phyloP scores from a whole-genome alignment of 2,888 invertebrate genomes.

The Argyra leucocephala region DNA sequence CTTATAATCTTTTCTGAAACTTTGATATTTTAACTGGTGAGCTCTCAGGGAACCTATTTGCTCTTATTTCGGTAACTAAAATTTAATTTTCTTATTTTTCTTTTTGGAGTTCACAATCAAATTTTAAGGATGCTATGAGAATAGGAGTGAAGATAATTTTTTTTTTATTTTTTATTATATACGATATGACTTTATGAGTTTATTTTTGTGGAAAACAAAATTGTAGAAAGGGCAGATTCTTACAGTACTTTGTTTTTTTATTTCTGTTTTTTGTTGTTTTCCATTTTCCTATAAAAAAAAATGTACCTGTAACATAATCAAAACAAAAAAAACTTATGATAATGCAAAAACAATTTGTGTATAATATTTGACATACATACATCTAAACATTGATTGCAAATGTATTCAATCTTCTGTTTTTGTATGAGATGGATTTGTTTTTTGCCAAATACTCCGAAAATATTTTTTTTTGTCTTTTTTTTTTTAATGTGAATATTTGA shows the following conservation, averaged over 20 bases:
- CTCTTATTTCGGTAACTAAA: too few relatives aligned
- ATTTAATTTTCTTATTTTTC: background rate
- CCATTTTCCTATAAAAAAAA: background rate
- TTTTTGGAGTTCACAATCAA: background rate
- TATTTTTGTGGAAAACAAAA: background rate
- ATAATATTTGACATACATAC: background rate
- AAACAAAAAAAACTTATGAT: too few relatives aligned
- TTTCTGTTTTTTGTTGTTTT: background rate
- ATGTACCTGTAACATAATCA: background rate
- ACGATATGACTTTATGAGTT: constrained; percentile 1
- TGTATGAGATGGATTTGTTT: background rate
- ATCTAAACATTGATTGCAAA: background rate
- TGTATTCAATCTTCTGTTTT: too few relatives aligned
- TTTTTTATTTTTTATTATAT: background rate
- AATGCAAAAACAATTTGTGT: too few relatives aligned
- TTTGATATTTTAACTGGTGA: too few relatives aligned
- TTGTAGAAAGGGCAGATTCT: background rate
- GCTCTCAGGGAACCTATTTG: too few relatives aligned
- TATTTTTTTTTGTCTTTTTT: background rate
- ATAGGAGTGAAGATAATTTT: background rate
- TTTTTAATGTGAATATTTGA: background rate
- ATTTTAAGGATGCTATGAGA: background rate
- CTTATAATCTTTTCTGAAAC: too few relatives aligned
- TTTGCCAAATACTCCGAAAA: background rate
- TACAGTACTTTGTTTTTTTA: background rate